Percentiles rank a stretch among this genome's conserved stretches.
Evolutionary conservation across 1,140 invertebrate genomes (phyloP).

Genomic region (Halyomorpha halys): DNA sequence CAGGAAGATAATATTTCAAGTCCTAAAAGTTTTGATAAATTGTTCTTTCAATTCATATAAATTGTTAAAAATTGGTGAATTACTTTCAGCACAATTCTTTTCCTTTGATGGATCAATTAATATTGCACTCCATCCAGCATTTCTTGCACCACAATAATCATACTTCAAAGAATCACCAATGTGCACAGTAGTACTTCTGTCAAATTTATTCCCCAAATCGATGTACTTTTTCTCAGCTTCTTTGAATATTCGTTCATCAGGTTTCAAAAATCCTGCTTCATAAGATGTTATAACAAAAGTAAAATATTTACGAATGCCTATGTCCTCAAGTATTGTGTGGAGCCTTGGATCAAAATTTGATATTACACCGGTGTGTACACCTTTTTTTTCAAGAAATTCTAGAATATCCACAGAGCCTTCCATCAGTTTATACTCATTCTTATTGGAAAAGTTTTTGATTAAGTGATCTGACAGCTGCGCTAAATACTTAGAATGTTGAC

Average conservation of each 20-base stretch:
- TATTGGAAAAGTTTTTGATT: conserved; percentile 51
- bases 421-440: conserved; percentile 56
- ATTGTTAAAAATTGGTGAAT: not conserved
- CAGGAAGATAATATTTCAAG: not conserved
- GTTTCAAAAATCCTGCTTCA: conserved; percentile 60
- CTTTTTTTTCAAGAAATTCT: conserved; percentile 41
- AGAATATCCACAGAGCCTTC: conserved; percentile 54
- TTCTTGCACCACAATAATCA: conserved; percentile 66
- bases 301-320: conserved; percentile 56
- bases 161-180: conserved; percentile 64
- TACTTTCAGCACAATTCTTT: not conserved
- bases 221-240: conserved; percentile 44
- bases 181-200: conserved; percentile 58
- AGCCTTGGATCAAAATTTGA: conserved; percentile 82
- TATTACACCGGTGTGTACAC: conserved; percentile 59
- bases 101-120: conserved; percentile 32
- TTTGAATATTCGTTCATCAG: conserved; percentile 59
- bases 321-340: conserved; percentile 49
- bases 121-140: conserved; percentile 63
- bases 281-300: conserved; percentile 72
- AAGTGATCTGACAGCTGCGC: conserved; percentile 38
- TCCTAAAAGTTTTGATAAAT: not conserved
- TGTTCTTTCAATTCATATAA: not conserved
- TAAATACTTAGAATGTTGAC: not conserved
- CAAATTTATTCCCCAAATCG: conserved; percentile 34